These are phyloP conservation scores for Microtus californicus DNA, from an alignment of 2,797 vertebrate species.

Conservation along the genomic window DNA sequence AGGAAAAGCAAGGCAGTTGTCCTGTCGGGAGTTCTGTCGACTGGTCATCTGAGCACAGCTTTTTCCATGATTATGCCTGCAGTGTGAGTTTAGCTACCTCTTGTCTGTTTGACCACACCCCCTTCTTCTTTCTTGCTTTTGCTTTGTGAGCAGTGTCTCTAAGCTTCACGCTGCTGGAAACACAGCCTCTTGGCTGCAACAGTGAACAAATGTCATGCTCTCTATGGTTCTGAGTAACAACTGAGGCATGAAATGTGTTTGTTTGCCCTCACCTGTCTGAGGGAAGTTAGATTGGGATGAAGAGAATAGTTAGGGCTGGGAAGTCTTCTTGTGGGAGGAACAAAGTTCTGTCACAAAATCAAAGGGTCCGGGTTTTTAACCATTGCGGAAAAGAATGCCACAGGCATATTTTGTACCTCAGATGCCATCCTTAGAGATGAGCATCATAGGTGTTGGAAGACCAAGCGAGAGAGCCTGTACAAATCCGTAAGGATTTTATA, in stretches of 20 bases:
- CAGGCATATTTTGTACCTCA: conserved; percentile 12
- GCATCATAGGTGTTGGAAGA: background rate
- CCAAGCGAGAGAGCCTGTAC: background rate
- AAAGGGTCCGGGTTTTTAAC: background rate
- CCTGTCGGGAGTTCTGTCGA: background rate
- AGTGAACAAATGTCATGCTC: background rate
- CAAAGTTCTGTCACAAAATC: background rate
- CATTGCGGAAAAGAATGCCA: background rate
- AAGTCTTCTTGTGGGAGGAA: background rate
- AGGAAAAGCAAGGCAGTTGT: background rate
- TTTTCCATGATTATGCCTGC: background rate
- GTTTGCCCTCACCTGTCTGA: background rate
- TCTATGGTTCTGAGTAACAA: background rate
- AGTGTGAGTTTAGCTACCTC: background rate
- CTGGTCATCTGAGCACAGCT: background rate
- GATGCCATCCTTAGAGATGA: background rate
- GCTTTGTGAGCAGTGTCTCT: background rate
- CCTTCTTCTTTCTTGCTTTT: background rate
- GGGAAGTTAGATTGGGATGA: background rate
- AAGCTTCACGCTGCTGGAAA: background rate
- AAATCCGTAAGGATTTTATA: background rate
- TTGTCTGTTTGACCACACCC: background rate
- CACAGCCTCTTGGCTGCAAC: background rate
- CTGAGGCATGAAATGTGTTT: background rate
- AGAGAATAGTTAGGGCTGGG: background rate